These are phyloP conservation scores for Brenthis hecate DNA, from an alignment of 2,888 invertebrate genomes.

Conservation along the genomic window DNA sequence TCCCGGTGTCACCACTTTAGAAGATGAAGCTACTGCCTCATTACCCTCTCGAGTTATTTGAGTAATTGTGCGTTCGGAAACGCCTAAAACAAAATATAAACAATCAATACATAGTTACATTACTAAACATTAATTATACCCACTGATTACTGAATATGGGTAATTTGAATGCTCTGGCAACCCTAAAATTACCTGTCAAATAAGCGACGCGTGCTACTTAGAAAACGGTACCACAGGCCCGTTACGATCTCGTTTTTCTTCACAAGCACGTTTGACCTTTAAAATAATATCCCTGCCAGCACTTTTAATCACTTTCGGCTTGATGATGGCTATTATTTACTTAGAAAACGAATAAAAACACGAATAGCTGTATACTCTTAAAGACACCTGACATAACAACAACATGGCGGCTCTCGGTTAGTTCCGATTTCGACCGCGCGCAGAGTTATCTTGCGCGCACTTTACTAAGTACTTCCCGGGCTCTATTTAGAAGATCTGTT, in stretches of 20 bases:
- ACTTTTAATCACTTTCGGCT: slow-evolving; percentile 2
- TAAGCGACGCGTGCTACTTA: no score
- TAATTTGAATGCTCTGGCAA: neutral
- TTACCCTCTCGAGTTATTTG: slow-evolving; percentile 4
- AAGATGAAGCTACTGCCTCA: neutral
- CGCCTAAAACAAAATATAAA: slow-evolving; percentile 2
- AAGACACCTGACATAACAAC: no score
- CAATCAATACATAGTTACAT: neutral
- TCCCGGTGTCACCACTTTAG: neutral
- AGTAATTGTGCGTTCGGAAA: slow-evolving; percentile 6
- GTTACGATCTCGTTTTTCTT: neutral
- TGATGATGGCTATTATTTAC: neutral
- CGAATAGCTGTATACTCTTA: neutral
- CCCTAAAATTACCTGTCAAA: neutral
- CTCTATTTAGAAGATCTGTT: no score
- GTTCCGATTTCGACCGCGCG: no score
- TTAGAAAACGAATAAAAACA: neutral
- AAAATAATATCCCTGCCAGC: slow-evolving; percentile 3
- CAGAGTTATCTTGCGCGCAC: no score
- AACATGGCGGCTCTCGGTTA: no score
- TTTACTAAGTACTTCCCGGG: no score
- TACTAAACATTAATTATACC: neutral
- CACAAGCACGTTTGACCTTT: slow-evolving; percentile 1
- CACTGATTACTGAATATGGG: neutral
- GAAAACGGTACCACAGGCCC: neutral